Evolutionary conservation across 1,140 invertebrate species (phyloP).

Genomic region (Hermatobates lingyangjiaoensis): DNA sequence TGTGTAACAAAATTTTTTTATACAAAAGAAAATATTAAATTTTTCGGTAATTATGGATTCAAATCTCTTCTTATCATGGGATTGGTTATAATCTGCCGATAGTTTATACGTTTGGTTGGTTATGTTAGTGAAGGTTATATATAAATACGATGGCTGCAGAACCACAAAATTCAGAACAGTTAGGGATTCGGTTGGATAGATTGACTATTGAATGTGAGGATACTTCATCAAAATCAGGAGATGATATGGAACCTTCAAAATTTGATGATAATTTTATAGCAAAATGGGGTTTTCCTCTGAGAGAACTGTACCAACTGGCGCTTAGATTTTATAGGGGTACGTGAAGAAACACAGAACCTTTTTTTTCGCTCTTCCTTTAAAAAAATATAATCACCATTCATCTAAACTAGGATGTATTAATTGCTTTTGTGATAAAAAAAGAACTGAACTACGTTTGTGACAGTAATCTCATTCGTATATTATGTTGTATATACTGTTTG

Average conservation of each 20-base stretch:
- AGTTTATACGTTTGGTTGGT: too few relatives aligned
- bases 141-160: too few relatives aligned
- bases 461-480: not conserved
- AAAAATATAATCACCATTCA: not conserved
- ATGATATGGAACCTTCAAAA: conserved; percentile 3
- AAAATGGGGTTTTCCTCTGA: conserved; percentile 46
- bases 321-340: conserved; percentile 78
- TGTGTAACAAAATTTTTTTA: too few relatives aligned
- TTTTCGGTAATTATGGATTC: too few relatives aligned
- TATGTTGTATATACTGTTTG: not conserved
- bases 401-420: not conserved
- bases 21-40: too few relatives aligned
- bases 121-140: too few relatives aligned
- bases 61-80: too few relatives aligned
- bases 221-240: not conserved
- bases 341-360: conserved; percentile 7
- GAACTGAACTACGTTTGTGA: not conserved
- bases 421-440: not conserved
- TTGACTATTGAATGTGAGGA: conserved; percentile 6
- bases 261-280: conserved; percentile 12
- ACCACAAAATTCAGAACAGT: too few relatives aligned
- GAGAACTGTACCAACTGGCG: conserved; percentile 70
- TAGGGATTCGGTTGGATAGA: conserved; percentile 10
- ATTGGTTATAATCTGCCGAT: too few relatives aligned
- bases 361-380: not conserved